Conservation (phyloP, 2,113 vertebrate species). For the Eclectus roratus region DNA sequence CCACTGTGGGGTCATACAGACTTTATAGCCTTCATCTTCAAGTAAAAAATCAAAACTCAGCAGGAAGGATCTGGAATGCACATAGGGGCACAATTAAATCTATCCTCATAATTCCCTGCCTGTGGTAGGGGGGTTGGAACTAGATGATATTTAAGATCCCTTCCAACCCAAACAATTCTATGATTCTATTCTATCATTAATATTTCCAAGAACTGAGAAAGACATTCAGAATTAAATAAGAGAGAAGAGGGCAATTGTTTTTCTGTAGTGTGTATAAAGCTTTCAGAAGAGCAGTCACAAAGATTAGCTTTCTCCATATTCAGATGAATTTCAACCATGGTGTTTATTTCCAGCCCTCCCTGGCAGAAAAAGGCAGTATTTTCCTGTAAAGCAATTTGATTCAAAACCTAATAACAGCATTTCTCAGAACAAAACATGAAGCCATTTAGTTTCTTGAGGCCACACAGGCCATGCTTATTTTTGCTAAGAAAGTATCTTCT, state of each 20-base stretch:
- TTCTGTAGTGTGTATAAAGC: background rate
- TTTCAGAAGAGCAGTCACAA: background rate
- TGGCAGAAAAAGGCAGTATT: background rate
- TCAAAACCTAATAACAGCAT: background rate
- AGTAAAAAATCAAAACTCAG: background rate
- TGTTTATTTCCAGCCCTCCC: background rate
- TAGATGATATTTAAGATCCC: background rate
- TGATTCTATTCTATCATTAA: background rate
- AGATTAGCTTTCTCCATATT: background rate
- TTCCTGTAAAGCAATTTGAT: constrained; percentile 16
- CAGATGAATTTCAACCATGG: background rate
- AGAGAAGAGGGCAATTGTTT: background rate
- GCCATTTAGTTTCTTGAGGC: background rate
- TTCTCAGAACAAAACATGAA: background rate
- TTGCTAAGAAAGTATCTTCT: background rate
- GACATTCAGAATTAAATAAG: background rate
- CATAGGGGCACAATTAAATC: background rate
- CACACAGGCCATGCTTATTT: background rate
- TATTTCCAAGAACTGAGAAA: background rate
- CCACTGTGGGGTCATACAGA: background rate
- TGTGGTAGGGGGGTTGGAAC: background rate
- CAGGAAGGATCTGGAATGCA: background rate
- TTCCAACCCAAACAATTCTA: background rate
- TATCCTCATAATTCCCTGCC: background rate
- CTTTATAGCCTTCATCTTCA: background rate